These are phyloP conservation scores for Muscicapa striata DNA, from an alignment of 2,797 vertebrate genomes.

Conservation along the genomic window DNA sequence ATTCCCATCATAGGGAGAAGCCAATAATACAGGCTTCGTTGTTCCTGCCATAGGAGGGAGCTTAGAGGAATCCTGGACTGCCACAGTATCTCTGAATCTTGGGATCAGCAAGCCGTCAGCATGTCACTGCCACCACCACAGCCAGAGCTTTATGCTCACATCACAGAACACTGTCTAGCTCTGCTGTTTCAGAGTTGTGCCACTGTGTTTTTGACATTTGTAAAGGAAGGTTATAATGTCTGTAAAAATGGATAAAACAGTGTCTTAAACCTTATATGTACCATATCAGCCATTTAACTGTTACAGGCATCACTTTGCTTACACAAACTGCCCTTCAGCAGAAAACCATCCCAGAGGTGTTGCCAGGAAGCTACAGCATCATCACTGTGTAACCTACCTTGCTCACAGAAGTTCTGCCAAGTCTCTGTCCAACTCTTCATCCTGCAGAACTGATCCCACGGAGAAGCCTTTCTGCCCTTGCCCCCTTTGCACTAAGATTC, in stretches of 20 bases:
- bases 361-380: background rate
- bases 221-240: background rate
- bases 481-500: background rate
- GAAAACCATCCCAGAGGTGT: background rate
- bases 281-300: background rate
- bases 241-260: background rate
- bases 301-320: background rate
- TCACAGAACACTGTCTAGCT: background rate
- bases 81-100: background rate
- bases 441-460: background rate
- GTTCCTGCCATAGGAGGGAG: background rate
- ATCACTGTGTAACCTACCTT: fast-evolving
- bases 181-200: background rate
- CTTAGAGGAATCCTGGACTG: background rate
- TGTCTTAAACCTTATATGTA: background rate
- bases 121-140: background rate
- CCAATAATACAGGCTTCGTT: background rate
- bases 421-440: background rate
- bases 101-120: background rate
- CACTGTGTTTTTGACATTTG: background rate
- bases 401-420: background rate
- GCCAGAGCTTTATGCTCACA: fast-evolving
- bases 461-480: background rate
- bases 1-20: background rate
- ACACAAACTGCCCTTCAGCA: background rate